Percentiles rank a stretch among this genome's conserved stretches.
Evolutionary conservation across 2,113 vertebrate genomes (phyloP).

Genomic region (Rhynchomys soricoides): DNA sequence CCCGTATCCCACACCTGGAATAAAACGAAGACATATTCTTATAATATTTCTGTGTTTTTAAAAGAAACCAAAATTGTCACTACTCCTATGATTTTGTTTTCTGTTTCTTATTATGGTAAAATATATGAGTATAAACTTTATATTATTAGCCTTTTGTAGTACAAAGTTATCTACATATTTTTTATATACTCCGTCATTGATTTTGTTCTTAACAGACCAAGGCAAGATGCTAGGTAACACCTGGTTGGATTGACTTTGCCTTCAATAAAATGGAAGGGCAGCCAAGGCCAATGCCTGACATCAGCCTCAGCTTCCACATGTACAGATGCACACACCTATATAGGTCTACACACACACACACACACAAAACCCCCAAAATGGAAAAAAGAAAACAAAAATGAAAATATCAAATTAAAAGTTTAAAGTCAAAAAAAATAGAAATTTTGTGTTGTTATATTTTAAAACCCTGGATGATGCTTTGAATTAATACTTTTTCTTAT

Average conservation of each 20-base stretch:
- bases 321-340: too few species aligned
- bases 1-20: too few species aligned
- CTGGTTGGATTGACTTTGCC: background rate
- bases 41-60: too few species aligned
- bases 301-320: background rate
- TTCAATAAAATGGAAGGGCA: background rate
- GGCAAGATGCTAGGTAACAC: background rate
- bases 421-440: background rate
- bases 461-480: conserved; percentile 44
- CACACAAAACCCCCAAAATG: background rate
- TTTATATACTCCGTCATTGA: background rate
- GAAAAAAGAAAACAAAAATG: background rate
- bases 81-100: background rate
- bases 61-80: too few species aligned
- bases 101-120: background rate
- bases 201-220: background rate
- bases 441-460: conserved; percentile 20
- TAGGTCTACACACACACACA: background rate
- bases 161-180: background rate
- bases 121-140: background rate
- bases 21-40: too few species aligned
- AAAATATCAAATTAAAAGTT: conserved; percentile 4
- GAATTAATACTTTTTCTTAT: conserved; percentile 42
- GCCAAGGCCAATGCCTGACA: background rate
- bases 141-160: background rate